Evolutionary conservation across 2,797 vertebrate genomes (phyloP).

Genomic region (Cygnus olor): DNA sequence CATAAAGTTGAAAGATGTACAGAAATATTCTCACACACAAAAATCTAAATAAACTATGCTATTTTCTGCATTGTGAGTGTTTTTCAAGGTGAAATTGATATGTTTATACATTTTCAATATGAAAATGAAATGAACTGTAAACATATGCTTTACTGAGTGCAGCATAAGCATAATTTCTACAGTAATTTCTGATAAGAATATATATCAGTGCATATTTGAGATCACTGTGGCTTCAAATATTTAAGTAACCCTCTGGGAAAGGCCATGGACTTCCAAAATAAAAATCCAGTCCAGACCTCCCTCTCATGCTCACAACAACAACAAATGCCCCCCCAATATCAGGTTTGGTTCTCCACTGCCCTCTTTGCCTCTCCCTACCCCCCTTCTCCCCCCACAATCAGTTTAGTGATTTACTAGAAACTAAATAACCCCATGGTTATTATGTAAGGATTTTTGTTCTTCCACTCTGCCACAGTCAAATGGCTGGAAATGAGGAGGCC

Average conservation of each 20-base stretch:
- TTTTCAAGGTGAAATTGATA: slow-evolving; percentile 43
- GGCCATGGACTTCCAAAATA: slow-evolving; percentile 48
- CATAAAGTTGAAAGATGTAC: neutral
- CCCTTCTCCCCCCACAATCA: neutral
- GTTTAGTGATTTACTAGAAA: neutral
- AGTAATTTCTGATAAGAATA: slow-evolving; percentile 33
- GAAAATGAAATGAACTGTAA: slow-evolving; percentile 42
- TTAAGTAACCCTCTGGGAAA: slow-evolving; percentile 68
- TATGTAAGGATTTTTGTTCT: neutral
- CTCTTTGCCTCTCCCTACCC: neutral
- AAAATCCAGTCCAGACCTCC: neutral
- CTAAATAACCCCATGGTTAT: neutral
- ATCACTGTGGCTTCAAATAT: slow-evolving; percentile 48
- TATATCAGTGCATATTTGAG: slow-evolving; percentile 20
- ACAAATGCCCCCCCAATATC: neutral
- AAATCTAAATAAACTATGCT: neutral
- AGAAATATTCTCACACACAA: neutral
- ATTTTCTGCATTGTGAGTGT: neutral
- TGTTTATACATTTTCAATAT: slow-evolving; percentile 13
- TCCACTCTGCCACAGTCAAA: neutral
- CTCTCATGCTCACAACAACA: neutral
- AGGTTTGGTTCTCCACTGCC: neutral
- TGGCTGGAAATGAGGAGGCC: neutral
- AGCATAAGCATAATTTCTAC: slow-evolving; percentile 23
- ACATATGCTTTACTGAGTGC: slow-evolving; percentile 7